Percentiles rank a stretch among this genome's conserved stretches.
Evolutionary conservation across 2,113 vertebrate genomes (phyloP).

Genomic region (Thalassoma bifasciatum): DNA sequence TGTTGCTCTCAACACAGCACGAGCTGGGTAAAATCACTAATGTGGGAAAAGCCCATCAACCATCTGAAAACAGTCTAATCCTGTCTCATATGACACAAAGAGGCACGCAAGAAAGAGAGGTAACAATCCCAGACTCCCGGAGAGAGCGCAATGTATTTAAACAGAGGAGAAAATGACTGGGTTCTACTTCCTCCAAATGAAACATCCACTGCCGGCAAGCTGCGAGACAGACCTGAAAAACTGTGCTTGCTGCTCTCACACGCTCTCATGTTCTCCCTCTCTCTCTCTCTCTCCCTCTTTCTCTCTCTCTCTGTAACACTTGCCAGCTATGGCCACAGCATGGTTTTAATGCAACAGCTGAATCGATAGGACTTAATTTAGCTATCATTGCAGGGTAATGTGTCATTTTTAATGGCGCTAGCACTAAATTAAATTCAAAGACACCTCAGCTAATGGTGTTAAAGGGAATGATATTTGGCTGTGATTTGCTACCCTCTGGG

Average conservation of each 20-base stretch:
- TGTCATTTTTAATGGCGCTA: conserved; percentile 82
- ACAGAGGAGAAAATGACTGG: conserved; percentile 76
- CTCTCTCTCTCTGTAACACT: conserved; percentile 52
- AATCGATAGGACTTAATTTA: conserved; percentile 84
- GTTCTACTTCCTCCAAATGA: conserved; percentile 79
- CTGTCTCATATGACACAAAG: conserved; percentile 80
- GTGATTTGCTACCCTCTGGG: conserved; percentile 72
- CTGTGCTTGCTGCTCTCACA: conserved; percentile 50
- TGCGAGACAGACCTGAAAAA: conserved; percentile 74
- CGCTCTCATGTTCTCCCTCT: conserved; percentile 48
- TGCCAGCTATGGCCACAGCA: conserved; percentile 68
- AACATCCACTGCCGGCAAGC: conserved; percentile 76
- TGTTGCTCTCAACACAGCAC: conserved; percentile 43
- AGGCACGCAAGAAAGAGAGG: conserved; percentile 53
- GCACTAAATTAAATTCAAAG: conserved; percentile 84
- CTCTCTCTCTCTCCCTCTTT: conserved; percentile 51
- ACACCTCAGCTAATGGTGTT: conserved; percentile 79
- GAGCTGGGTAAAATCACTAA: conserved; percentile 48
- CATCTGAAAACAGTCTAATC: conserved; percentile 82
- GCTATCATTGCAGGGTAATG: conserved; percentile 81
- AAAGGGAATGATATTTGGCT: conserved; percentile 76
- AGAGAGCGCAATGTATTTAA: conserved; percentile 76
- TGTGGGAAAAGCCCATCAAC: conserved; percentile 83
- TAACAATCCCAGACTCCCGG: conserved; percentile 57
- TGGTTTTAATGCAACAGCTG: conserved; percentile 78